These are phyloP conservation scores for Shargacucullia verbasci DNA, from an alignment of 2,888 invertebrate species.

Conservation along the genomic window DNA sequence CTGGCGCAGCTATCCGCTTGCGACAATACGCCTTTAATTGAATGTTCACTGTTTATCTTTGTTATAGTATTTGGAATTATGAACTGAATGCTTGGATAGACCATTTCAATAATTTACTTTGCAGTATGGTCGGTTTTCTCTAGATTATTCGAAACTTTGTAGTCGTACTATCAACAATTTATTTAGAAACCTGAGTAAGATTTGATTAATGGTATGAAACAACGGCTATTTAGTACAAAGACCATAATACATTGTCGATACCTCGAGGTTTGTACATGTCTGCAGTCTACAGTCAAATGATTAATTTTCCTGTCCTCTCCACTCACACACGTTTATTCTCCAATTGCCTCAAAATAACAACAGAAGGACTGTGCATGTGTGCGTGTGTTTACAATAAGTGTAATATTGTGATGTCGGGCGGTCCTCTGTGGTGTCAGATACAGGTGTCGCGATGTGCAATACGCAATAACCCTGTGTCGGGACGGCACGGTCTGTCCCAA, in stretches of 20 bases:
- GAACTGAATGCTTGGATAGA: slow-evolving; percentile 24
- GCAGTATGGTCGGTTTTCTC: slow-evolving; percentile 12
- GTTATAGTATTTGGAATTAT: slow-evolving; percentile 36
- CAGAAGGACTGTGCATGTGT: slow-evolving; percentile 29
- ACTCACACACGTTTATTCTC: slow-evolving; percentile 39
- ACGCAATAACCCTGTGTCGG: slow-evolving; percentile 71
- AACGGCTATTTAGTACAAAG: slow-evolving; percentile 40
- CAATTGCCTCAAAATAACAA: slow-evolving; percentile 30
- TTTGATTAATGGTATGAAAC: slow-evolving; percentile 29
- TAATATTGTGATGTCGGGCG: slow-evolving; percentile 68
- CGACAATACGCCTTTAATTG: slow-evolving; percentile 69
- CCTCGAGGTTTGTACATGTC: slow-evolving; percentile 54
- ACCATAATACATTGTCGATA: slow-evolving; percentile 51
- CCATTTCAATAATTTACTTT: slow-evolving; percentile 20
- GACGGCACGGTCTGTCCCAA: slow-evolving; percentile 64
- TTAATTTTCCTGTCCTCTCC: slow-evolving; percentile 57
- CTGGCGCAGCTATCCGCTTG: slow-evolving; percentile 52
- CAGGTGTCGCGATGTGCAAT: slow-evolving; percentile 76
- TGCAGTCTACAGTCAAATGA: slow-evolving; percentile 58
- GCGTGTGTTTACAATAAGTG: slow-evolving; percentile 66
- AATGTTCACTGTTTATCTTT: slow-evolving; percentile 66
- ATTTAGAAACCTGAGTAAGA: slow-evolving; percentile 19
- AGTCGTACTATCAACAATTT: slow-evolving; percentile 11
- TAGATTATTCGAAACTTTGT: slow-evolving; percentile 14
- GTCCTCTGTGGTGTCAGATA: slow-evolving; percentile 70